Percentiles rank a stretch among this genome's conserved stretches.
Conservation (phyloP, 2,113 vertebrate species). For the Maccullochella peelii region DNA sequence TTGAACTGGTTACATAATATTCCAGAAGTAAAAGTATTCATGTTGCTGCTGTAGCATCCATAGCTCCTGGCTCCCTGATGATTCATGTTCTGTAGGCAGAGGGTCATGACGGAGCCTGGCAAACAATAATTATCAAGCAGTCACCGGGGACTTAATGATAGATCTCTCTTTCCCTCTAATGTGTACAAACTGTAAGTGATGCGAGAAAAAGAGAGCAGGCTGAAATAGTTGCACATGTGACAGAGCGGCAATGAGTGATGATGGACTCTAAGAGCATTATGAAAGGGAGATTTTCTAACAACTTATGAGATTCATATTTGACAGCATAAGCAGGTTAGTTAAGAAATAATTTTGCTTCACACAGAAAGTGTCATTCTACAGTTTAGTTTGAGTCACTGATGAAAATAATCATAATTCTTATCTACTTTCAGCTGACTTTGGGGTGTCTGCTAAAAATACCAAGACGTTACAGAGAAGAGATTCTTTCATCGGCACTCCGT, state of each 20-base stretch:
- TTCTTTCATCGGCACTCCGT: constrained; percentile 98
- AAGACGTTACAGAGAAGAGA: constrained; percentile 97
- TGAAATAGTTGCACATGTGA: constrained; percentile 35
- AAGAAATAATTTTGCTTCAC: neutral
- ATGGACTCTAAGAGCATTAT: neutral
- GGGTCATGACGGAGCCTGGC: constrained; percentile 53
- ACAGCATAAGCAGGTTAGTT: constrained; percentile 14
- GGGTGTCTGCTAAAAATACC: constrained; percentile 98
- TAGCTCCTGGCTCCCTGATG: constrained; percentile 61
- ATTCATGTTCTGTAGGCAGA: constrained; percentile 78
- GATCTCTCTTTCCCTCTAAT: constrained; percentile 44
- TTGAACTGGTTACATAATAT: constrained; percentile 50
- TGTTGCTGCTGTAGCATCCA: constrained; percentile 52
- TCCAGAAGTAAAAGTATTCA: constrained; percentile 43
- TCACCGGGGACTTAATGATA: constrained; percentile 60
- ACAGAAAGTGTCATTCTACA: neutral
- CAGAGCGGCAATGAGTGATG: neutral
- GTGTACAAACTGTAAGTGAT: constrained; percentile 35
- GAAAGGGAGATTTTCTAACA: constrained; percentile 7
- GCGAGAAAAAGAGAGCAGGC: constrained; percentile 12
- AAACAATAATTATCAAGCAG: constrained; percentile 71
- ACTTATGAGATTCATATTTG: constrained; percentile 1
- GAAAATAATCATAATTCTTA: constrained; percentile 51
- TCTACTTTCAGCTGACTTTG: constrained; percentile 95
- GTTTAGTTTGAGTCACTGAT: constrained; percentile 41